Conservation (phyloP, 2,113 vertebrate species). For the Chaetura pelagica region DNA sequence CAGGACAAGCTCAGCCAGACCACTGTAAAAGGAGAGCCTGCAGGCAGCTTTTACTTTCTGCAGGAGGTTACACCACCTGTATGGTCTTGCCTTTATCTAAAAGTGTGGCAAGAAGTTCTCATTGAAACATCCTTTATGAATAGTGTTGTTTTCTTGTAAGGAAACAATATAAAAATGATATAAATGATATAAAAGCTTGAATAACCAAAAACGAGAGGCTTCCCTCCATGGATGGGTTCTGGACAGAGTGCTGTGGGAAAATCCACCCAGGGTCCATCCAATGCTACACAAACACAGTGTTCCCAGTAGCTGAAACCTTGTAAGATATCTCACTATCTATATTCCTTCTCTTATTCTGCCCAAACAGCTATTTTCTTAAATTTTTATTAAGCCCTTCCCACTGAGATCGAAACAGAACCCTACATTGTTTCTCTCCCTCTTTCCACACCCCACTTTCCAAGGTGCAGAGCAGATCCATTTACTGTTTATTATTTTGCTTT, state of each 20-base stretch:
- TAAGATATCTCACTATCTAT: not conserved
- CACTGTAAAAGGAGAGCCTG: not conserved
- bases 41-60: not conserved
- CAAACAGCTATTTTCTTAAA: not conserved
- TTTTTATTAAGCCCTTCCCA: not conserved
- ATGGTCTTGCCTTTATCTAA: no score
- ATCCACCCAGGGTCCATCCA: not conserved
- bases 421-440: not conserved
- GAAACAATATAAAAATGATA: no score
- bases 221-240: not conserved
- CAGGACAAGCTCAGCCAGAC: not conserved
- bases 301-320: not conserved
- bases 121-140: not conserved
- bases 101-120: not conserved
- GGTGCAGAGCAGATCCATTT: not conserved
- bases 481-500: not conserved
- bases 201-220: not conserved
- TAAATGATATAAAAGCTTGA: not conserved
- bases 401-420: not conserved
- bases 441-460: not conserved
- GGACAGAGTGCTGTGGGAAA: not conserved
- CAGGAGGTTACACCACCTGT: rapidly evolving
- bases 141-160: not conserved
- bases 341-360: not conserved
- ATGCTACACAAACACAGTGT: rapidly evolving